Evolutionary conservation across 2,113 vertebrate genomes (phyloP).

Genomic region (Arenaria interpres): DNA sequence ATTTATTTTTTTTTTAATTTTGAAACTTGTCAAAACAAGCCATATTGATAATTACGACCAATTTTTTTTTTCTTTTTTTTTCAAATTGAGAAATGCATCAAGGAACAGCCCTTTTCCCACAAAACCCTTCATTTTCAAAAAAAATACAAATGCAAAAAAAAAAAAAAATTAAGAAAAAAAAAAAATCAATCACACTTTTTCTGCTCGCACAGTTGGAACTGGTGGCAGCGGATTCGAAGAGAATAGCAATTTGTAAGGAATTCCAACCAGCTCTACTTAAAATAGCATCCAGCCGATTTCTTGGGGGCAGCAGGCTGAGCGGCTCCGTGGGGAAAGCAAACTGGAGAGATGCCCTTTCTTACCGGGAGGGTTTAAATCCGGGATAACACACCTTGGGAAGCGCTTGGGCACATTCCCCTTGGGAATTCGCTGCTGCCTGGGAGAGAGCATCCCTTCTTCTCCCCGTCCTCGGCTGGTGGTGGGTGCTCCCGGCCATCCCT

Average conservation of each 20-base stretch:
- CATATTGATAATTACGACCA: constrained; percentile 18
- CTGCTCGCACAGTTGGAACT: background rate
- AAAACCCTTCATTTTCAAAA: constrained; percentile 15
- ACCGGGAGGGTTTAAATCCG: fast-evolving
- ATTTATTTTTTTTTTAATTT: background rate
- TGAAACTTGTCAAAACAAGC: constrained; percentile 37
- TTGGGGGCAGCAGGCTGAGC: background rate
- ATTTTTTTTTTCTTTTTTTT: background rate
- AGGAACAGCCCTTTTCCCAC: background rate
- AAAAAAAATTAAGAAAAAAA: too few relatives aligned
- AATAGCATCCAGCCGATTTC: constrained; percentile 45
- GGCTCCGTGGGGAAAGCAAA: background rate
- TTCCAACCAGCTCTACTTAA: constrained; percentile 46
- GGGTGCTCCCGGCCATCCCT: background rate
- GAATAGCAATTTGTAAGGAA: constrained; percentile 60
- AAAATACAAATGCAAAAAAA: background rate
- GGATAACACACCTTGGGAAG: background rate
- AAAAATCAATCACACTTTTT: constrained; percentile 5
- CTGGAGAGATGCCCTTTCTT: background rate
- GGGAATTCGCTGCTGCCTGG: background rate
- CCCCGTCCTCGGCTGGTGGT: background rate
- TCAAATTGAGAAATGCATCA: background rate
- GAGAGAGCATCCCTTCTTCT: background rate
- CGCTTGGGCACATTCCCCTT: background rate
- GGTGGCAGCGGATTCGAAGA: background rate